Percentiles rank a stretch among this genome's conserved stretches.
phyloP scores from a whole-genome alignment of 2,113 vertebrate genomes.

The Hydropotes inermis region DNA sequence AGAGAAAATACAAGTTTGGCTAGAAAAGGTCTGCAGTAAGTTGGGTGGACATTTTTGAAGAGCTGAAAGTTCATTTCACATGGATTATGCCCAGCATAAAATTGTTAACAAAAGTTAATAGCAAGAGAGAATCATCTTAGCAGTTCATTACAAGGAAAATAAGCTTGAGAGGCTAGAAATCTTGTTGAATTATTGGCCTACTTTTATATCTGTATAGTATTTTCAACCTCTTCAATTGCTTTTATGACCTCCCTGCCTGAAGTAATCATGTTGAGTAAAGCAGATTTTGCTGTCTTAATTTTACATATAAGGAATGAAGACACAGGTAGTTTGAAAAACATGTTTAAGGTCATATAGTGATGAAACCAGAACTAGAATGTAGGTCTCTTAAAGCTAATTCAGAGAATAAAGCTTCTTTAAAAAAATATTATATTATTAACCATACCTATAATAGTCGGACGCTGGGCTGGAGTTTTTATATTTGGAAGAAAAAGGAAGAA shows the following conservation, averaged over 20 bases:
- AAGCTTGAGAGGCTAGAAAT: background rate
- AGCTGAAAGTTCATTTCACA: constrained; percentile 8
- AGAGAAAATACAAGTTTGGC: background rate
- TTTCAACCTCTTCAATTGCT: background rate
- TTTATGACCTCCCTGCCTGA: background rate
- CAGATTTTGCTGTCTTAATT: constrained; percentile 15
- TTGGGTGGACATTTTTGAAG: background rate
- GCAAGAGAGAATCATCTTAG: background rate
- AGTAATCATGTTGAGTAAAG: background rate
- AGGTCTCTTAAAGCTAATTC: constrained; percentile 47
- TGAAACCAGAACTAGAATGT: background rate
- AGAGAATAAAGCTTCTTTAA: background rate
- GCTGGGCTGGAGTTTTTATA: background rate
- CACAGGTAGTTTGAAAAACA: background rate
- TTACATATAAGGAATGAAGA: constrained; percentile 12
- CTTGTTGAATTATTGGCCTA: constrained; percentile 1
- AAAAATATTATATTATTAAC: background rate
- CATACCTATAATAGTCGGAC: background rate
- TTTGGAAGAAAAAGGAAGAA: constrained; percentile 2
- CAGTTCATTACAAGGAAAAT: constrained; percentile 12
- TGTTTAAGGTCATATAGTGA: background rate
- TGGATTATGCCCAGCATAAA: background rate
- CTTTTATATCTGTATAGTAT: constrained; percentile 12
- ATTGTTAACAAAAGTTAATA: background rate
- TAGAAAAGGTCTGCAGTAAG: constrained; percentile 10